These are phyloP conservation scores for Forficula auricularia DNA, from an alignment of 1,140 invertebrate species.

Conservation along the genomic window DNA sequence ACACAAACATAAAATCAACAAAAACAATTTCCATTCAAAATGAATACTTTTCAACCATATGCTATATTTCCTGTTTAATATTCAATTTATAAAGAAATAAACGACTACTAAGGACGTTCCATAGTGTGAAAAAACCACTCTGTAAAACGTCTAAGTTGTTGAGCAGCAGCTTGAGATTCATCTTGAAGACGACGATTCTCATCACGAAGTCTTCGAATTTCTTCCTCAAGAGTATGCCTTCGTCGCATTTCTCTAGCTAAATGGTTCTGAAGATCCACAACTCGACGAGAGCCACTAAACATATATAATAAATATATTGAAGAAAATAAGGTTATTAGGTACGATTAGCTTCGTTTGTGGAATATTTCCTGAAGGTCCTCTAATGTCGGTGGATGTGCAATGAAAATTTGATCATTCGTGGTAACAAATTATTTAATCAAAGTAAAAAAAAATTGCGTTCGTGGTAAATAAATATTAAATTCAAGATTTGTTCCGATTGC, in stretches of 20 bases:
- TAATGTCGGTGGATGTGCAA: background rate
- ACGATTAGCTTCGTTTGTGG: too few relatives aligned
- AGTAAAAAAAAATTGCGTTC: too few relatives aligned
- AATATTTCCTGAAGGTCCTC: background rate
- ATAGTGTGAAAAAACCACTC: conserved; percentile 87
- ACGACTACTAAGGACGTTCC: conserved; percentile 35
- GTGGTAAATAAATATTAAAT: too few relatives aligned
- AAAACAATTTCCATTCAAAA: too few relatives aligned
- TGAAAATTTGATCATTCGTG: too few relatives aligned
- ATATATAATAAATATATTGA: too few relatives aligned
- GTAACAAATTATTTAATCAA: too few relatives aligned
- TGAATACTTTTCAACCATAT: background rate
- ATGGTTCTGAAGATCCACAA: conserved; percentile 41
- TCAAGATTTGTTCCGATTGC: too few relatives aligned
- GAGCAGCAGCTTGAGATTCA: conserved; percentile 71
- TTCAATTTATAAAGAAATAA: too few relatives aligned
- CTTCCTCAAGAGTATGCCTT: conserved; percentile 42
- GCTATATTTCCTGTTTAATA: background rate
- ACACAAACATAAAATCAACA: too few relatives aligned
- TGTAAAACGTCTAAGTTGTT: conserved; percentile 74
- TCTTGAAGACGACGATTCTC: conserved; percentile 75
- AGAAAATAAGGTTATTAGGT: too few relatives aligned
- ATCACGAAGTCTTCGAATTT: conserved; percentile 54
- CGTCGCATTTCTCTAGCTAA: conserved; percentile 41
- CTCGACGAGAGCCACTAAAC: conserved; percentile 13